These are phyloP conservation scores for Drosophila serrata DNA, from an alignment of 1,140 invertebrate genomes.

Conservation along the genomic window DNA sequence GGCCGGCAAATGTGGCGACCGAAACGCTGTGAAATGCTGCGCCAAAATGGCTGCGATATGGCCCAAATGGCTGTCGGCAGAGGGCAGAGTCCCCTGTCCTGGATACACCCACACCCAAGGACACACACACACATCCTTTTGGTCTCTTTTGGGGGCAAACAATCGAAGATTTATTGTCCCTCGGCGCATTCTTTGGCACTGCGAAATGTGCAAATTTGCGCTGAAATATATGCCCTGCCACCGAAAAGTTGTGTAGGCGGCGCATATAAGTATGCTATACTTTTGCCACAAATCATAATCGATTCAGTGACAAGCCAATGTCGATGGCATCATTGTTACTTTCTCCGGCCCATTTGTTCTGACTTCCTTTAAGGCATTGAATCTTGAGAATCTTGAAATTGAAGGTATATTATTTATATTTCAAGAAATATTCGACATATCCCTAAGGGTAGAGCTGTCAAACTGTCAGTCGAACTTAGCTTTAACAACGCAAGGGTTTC, in stretches of 20 bases:
- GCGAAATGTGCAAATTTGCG: conserved; percentile 55
- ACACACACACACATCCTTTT: conserved; percentile 39
- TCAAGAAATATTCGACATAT: neutral
- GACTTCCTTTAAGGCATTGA: conserved; percentile 15
- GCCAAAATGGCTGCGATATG: conserved; percentile 21
- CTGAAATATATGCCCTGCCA: conserved; percentile 29
- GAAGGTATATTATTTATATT: neutral
- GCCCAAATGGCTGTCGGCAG: conserved; percentile 15
- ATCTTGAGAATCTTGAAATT: neutral
- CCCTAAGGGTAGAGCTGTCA: neutral
- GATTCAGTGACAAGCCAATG: conserved; percentile 55
- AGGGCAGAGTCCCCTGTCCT: conserved; percentile 3
- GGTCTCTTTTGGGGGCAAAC: conserved; percentile 49
- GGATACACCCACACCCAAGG: conserved; percentile 10
- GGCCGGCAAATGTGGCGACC: conserved; percentile 67
- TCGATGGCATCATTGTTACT: conserved; percentile 19
- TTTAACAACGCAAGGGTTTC: neutral
- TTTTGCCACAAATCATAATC: conserved; percentile 75
- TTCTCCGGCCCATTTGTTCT: conserved; percentile 1
- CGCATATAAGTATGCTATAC: conserved; percentile 59
- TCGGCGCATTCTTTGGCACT: conserved; percentile 54
- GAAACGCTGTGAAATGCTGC: conserved; percentile 14
- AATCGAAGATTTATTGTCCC: conserved; percentile 71
- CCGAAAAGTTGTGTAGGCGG: conserved; percentile 47
- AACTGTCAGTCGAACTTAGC: neutral